Conservation (phyloP, 2,797 vertebrate genomes). For the Paramormyrops hopkinsi region DNA sequence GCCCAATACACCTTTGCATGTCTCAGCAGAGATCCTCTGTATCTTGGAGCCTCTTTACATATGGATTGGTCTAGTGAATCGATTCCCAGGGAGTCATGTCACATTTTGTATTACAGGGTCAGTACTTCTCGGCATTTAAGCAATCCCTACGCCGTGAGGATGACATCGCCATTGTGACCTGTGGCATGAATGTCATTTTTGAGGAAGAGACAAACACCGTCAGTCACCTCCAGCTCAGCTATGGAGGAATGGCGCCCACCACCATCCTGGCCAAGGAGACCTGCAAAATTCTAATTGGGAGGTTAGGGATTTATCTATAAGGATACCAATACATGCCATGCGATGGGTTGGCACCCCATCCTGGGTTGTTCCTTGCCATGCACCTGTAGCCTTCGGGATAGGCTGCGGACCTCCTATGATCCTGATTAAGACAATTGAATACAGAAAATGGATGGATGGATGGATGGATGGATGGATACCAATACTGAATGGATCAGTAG, state of each 20-base stretch:
- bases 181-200: conserved; percentile 72
- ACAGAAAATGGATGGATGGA: not conserved
- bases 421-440: not conserved
- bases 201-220: conserved; percentile 52
- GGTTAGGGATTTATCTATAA: conserved; percentile 42
- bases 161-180: conserved; percentile 77
- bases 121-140: conserved; percentile 78
- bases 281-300: conserved; percentile 52
- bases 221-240: conserved; percentile 66
- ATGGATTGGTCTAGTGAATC: not conserved
- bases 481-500: not conserved
- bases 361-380: not conserved
- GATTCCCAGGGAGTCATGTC: not conserved
- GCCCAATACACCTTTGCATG: not conserved
- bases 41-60: not conserved
- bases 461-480: not conserved
- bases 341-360: not conserved
- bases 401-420: not conserved
- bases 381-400: not conserved
- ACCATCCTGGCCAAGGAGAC: conserved; percentile 67
- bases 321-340: not conserved
- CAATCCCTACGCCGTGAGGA: conserved; percentile 74
- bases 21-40: not conserved
- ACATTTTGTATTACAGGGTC: conserved; percentile 52
- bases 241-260: conserved; percentile 73